Evolutionary conservation across 2,797 vertebrate species (phyloP).

Genomic region (Cichlasoma orientale): DNA sequence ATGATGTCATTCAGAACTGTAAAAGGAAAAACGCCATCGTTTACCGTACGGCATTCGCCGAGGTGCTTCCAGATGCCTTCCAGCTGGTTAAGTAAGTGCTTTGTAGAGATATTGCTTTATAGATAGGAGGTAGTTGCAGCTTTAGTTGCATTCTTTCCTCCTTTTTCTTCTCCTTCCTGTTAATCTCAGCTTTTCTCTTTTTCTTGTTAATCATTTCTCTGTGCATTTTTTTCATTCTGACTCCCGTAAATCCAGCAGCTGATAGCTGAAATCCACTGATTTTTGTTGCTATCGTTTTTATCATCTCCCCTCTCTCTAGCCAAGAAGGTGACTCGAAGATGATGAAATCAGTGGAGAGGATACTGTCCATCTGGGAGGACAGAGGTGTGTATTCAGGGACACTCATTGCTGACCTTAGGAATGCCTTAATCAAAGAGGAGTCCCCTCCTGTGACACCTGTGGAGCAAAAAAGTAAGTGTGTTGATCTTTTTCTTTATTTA

Average conservation of each 20-base stretch:
- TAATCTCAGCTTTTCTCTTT: background rate
- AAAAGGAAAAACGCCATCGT: conserved; percentile 95
- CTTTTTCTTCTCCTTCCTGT: background rate
- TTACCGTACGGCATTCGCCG: conserved; percentile 92
- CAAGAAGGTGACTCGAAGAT: conserved; percentile 87
- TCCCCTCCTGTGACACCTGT: conserved; percentile 74
- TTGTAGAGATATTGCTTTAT: background rate
- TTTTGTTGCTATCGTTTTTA: background rate
- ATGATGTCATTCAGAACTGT: conserved; percentile 98
- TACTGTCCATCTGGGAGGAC: conserved; percentile 97
- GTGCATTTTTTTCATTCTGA: background rate
- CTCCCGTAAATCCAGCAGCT: conserved; percentile 9
- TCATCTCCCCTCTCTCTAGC: conserved; percentile 43
- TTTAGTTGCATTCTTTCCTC: background rate
- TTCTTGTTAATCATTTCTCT: background rate
- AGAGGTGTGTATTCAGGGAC: conserved; percentile 92
- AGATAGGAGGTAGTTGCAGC: background rate
- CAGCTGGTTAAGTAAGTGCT: conserved; percentile 88
- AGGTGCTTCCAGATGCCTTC: conserved; percentile 91
- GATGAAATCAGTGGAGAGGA: conserved; percentile 90
- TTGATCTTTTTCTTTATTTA: background rate
- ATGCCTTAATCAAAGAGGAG: conserved; percentile 85
- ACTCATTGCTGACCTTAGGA: conserved; percentile 86
- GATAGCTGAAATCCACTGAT: background rate
- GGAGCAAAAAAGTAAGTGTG: conserved; percentile 71